Evolutionary conservation across 2,113 vertebrate genomes (phyloP).

Genomic region (Hemibagrus wyckioides): DNA sequence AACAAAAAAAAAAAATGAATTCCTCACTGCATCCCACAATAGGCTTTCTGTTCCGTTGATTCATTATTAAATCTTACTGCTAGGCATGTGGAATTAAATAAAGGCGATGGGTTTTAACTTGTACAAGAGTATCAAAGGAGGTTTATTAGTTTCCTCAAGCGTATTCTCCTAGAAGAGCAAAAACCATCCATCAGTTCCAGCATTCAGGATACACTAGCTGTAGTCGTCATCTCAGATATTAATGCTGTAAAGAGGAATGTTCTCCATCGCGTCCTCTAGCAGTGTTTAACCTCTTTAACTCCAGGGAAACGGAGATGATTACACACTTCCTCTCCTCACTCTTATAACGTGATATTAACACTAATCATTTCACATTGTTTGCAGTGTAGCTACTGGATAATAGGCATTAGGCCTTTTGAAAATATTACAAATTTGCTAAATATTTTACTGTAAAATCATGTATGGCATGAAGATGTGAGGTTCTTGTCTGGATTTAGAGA

Average conservation of each 20-base stretch:
- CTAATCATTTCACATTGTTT: slow-evolving; percentile 19
- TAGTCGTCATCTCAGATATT: slow-evolving; percentile 19
- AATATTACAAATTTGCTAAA: neutral
- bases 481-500: too few relatives aligned
- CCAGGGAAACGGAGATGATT: slow-evolving; percentile 23
- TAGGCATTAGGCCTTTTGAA: neutral
- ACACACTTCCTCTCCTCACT: slow-evolving; percentile 6
- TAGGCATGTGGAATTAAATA: slow-evolving; percentile 58
- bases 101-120: slow-evolving; percentile 58
- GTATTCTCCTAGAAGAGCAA: slow-evolving; percentile 20
- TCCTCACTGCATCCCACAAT: slow-evolving; percentile 21
- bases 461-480: neutral
- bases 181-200: slow-evolving; percentile 27
- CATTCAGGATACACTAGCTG: slow-evolving; percentile 19
- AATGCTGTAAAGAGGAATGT: slow-evolving; percentile 1
- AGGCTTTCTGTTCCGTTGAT: slow-evolving; percentile 34
- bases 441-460: neutral
- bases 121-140: slow-evolving; percentile 46
- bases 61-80: slow-evolving; percentile 59
- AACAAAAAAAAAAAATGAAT: slow-evolving; percentile 28
- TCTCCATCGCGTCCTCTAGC: neutral
- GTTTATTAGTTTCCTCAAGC: slow-evolving; percentile 58
- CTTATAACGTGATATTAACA: slow-evolving; percentile 8
- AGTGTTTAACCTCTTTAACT: slow-evolving; percentile 30
- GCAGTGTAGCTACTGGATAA: slow-evolving; percentile 1